A percentile compares a stretch with the other conserved stretches of the same genome.
Conservation (phyloP, 2,113 vertebrate genomes). For the Speoplatyrhinus poulsoni region DNA sequence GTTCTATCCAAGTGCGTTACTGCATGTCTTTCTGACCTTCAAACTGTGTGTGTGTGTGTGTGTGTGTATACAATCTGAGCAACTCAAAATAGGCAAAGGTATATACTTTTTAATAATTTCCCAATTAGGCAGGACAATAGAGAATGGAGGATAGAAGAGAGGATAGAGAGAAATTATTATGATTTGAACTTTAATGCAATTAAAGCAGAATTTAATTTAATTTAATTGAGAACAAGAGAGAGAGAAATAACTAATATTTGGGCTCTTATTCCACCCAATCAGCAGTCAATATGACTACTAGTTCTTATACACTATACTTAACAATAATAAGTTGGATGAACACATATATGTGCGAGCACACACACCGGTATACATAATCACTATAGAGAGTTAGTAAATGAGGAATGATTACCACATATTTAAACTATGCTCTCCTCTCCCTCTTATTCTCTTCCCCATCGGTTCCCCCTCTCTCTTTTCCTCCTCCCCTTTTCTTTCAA, state of each 20-base stretch:
- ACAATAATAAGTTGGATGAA: slow-evolving; percentile 15
- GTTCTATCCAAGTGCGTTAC: slow-evolving; percentile 21
- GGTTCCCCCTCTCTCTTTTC: not conserved
- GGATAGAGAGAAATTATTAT: not conserved
- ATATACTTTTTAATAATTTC: not conserved
- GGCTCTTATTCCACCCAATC: slow-evolving; percentile 12
- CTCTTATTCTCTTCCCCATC: not conserved
- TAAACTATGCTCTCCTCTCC: slow-evolving; percentile 22
- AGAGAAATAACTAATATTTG: not conserved
- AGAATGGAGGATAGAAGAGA: not conserved
- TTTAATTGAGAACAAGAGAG: not conserved
- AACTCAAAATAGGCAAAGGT: not conserved
- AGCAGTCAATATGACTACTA: slow-evolving; percentile 17
- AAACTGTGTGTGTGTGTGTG: not conserved
- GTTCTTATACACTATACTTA: slow-evolving; percentile 25
- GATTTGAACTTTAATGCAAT: not conserved
- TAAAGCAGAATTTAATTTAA: not conserved
- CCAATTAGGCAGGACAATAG: slow-evolving; percentile 2
- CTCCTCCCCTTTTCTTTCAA: not conserved
- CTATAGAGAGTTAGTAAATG: slow-evolving; percentile 8
- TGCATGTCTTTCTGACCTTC: too few relatives aligned
- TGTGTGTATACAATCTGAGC: not conserved
- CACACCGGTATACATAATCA: not conserved
- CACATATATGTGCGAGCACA: not conserved
- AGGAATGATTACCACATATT: slow-evolving; percentile 41